These are phyloP conservation scores for Sinhomidia bicolor DNA, from an alignment of 2,888 invertebrate species.

Conservation along the genomic window DNA sequence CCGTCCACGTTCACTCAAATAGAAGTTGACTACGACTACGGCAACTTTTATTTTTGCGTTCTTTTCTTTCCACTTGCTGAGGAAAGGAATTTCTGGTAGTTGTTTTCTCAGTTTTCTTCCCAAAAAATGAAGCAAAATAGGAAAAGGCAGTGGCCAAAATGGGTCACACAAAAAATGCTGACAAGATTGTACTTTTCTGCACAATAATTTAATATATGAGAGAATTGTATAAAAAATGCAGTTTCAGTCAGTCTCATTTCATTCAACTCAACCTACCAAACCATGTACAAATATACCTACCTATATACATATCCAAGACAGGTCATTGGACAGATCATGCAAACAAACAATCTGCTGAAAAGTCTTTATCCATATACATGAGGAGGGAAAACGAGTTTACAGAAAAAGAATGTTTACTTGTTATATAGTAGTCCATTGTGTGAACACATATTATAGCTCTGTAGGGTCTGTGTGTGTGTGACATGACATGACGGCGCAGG, in stretches of 20 bases:
- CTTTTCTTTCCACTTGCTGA: too few species aligned
- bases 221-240: neutral
- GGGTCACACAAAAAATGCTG: neutral
- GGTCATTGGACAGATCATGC: conserved; percentile 30
- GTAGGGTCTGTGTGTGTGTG: neutral
- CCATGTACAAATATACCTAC: too few species aligned
- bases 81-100: neutral
- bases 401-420: too few species aligned
- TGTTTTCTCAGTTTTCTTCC: neutral
- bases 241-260: too few species aligned
- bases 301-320: too few species aligned
- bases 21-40: neutral
- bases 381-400: neutral
- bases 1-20: too few species aligned
- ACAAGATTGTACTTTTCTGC: neutral
- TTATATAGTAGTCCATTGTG: neutral
- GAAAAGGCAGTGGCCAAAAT: neutral
- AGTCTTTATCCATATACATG: neutral
- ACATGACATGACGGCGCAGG: neutral
- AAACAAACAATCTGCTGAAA: neutral
- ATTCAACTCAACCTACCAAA: neutral
- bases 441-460: neutral
- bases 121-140: neutral
- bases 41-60: too few species aligned
- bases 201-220: neutral